These are phyloP conservation scores for Bombus huntii DNA, from an alignment of 1,140 invertebrate genomes.

Conservation along the genomic window DNA sequence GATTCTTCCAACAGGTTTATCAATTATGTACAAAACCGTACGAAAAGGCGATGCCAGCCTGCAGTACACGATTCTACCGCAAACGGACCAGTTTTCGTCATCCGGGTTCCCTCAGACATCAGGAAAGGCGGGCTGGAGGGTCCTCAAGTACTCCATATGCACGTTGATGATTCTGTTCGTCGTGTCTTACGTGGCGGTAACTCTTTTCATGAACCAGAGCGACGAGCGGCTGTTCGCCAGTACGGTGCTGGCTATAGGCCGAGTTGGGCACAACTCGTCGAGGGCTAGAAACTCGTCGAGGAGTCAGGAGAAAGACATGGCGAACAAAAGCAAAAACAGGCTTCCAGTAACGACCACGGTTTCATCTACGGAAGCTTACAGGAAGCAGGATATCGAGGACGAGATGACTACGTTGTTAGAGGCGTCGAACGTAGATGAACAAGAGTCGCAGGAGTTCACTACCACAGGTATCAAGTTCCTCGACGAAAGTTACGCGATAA, in stretches of 20 bases:
- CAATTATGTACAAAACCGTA: conserved; percentile 88
- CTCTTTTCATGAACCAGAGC: conserved; percentile 68
- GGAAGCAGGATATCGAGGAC: conserved; percentile 42
- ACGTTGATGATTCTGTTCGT: conserved; percentile 65
- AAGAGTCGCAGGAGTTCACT: conserved; percentile 12
- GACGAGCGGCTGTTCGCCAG: conserved; percentile 67
- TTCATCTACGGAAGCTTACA: conserved; percentile 32
- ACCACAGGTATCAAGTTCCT: conserved; percentile 35
- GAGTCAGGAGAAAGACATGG: conserved; percentile 39
- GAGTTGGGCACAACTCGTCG: conserved; percentile 44
- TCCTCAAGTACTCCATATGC: conserved; percentile 64
- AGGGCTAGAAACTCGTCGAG: conserved; percentile 44
- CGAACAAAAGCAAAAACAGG: conserved; percentile 51
- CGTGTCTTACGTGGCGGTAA: conserved; percentile 60
- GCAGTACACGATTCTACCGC: conserved; percentile 88
- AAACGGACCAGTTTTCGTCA: conserved; percentile 86
- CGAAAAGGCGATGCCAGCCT: conserved; percentile 88
- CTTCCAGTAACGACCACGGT: conserved; percentile 10
- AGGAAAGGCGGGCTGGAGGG: conserved; percentile 39
- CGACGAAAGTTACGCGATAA: too few species aligned
- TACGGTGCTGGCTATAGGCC: conserved; percentile 61
- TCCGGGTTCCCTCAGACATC: conserved; percentile 77
- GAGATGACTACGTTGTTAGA: conserved; percentile 20
- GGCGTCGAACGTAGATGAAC: conserved; percentile 9
- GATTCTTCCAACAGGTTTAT: conserved; percentile 36